Evolutionary conservation across 2,888 invertebrate genomes (phyloP).

Genomic region (Seira sanloemensis): DNA sequence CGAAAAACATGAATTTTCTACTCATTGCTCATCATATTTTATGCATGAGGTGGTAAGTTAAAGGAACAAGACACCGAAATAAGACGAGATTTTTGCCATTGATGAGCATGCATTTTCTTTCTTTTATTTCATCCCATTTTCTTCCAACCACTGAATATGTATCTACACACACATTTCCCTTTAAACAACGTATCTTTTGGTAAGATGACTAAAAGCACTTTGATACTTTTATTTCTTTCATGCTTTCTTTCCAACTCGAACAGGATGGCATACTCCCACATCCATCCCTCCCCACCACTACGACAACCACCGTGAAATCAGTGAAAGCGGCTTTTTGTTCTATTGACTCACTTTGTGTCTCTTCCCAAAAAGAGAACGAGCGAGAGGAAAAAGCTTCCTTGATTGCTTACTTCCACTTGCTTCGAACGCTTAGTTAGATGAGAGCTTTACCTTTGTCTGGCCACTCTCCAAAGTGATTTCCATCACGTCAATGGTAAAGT

Average conservation of each 20-base stretch:
- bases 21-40: slow-evolving; percentile 38
- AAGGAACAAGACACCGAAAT: not conserved
- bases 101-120: slow-evolving; percentile 46
- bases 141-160: slow-evolving; percentile 11
- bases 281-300: not conserved
- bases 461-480: slow-evolving; percentile 86
- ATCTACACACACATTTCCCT: not conserved
- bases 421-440: not conserved
- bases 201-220: not conserved
- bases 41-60: slow-evolving; percentile 54
- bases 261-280: not conserved
- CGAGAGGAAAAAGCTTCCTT: not conserved
- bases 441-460: slow-evolving; percentile 67
- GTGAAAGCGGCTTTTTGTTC: slow-evolving; percentile 59
- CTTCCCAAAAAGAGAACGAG: not conserved
- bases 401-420: slow-evolving; percentile 7
- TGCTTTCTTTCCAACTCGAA: not conserved
- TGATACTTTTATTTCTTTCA: not conserved
- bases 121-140: slow-evolving; percentile 52
- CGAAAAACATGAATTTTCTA: not conserved
- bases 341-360: slow-evolving; percentile 52
- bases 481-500: slow-evolving; percentile 92
- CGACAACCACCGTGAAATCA: slow-evolving; percentile 53
- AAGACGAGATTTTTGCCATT: slow-evolving; percentile 3
- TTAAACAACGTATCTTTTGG: slow-evolving; percentile 21